These are phyloP conservation scores for Centruroides sculpturatus DNA, from an alignment of 1,140 invertebrate genomes.

Conservation along the genomic window DNA sequence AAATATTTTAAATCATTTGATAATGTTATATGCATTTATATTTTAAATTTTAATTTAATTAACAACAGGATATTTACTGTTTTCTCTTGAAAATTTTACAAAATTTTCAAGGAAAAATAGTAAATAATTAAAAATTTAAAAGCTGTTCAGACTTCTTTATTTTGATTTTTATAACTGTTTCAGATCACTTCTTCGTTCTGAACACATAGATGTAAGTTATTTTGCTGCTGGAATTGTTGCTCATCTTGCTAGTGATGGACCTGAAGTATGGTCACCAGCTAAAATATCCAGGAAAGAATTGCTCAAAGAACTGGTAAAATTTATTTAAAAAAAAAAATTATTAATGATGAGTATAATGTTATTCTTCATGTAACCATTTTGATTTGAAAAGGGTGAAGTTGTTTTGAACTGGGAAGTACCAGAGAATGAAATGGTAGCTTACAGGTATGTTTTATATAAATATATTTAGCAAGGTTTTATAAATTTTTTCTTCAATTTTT, in stretches of 20 bases:
- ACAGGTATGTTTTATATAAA: constrained; percentile 31
- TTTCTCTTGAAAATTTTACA: too few species aligned
- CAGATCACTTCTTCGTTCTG: constrained; percentile 41
- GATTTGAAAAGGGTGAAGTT: constrained; percentile 32
- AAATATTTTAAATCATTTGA: too few species aligned
- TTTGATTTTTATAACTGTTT: too few species aligned
- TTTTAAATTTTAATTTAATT: too few species aligned
- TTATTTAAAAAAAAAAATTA: constrained; percentile 3
- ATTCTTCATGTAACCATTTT: constrained; percentile 11
- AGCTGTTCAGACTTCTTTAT: too few species aligned
- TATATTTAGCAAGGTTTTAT: too few species aligned
- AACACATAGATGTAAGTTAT: constrained; percentile 63
- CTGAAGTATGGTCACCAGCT: constrained; percentile 35
- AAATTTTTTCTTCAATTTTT: too few species aligned
- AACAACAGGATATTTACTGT: too few species aligned
- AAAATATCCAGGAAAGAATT: constrained; percentile 34
- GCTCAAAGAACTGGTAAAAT: constrained; percentile 36
- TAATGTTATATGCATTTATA: too few species aligned
- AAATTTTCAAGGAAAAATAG: too few species aligned
- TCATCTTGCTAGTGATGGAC: constrained; percentile 50
- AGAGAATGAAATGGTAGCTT: constrained; percentile 66
- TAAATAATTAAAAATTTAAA: too few species aligned
- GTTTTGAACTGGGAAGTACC: constrained; percentile 54
- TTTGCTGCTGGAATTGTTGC: constrained; percentile 69
- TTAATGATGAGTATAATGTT: neutral